Percentiles rank a stretch among this genome's conserved stretches.
Conservation (phyloP, 2,888 invertebrate species). For the Pimpla rufipes region DNA sequence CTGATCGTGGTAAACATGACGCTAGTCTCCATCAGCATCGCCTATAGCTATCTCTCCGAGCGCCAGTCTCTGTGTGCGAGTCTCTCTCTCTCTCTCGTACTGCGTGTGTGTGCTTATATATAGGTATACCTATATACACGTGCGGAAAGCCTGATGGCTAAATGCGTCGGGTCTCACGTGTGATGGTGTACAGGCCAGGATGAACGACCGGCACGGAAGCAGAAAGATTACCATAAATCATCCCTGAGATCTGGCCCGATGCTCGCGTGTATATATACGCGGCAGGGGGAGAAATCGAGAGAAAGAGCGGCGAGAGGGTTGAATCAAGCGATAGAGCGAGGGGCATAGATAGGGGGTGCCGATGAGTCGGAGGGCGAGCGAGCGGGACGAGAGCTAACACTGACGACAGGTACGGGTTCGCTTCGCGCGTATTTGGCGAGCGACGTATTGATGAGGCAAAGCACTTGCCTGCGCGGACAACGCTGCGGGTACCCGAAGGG, state of each 20-base stretch:
- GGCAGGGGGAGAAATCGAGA: slow-evolving; percentile 8
- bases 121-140: neutral
- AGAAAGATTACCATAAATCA: slow-evolving; percentile 75
- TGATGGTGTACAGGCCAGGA: slow-evolving; percentile 59
- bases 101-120: neutral
- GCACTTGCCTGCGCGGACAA: slow-evolving; percentile 57
- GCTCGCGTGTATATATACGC: slow-evolving; percentile 21
- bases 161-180: slow-evolving; percentile 50
- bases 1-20: slow-evolving; percentile 69
- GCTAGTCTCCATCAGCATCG: slow-evolving; percentile 52
- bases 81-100: neutral
- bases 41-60: slow-evolving; percentile 18
- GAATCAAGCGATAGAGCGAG: slow-evolving; percentile 32
- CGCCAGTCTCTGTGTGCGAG: neutral
- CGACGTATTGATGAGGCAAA: slow-evolving; percentile 74
- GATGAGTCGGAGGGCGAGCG: slow-evolving; percentile 45
- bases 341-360: slow-evolving; percentile 3
- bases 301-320: slow-evolving; percentile 34
- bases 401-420: slow-evolving; percentile 68
- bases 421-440: slow-evolving; percentile 69
- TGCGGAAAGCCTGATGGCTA: slow-evolving; percentile 39
- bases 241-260: slow-evolving; percentile 69
- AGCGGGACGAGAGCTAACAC: slow-evolving; percentile 47
- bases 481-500: slow-evolving; percentile 8
- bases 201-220: slow-evolving; percentile 70